phyloP scores from a whole-genome alignment of 2,797 vertebrate genomes.

The Ibycter americanus region DNA sequence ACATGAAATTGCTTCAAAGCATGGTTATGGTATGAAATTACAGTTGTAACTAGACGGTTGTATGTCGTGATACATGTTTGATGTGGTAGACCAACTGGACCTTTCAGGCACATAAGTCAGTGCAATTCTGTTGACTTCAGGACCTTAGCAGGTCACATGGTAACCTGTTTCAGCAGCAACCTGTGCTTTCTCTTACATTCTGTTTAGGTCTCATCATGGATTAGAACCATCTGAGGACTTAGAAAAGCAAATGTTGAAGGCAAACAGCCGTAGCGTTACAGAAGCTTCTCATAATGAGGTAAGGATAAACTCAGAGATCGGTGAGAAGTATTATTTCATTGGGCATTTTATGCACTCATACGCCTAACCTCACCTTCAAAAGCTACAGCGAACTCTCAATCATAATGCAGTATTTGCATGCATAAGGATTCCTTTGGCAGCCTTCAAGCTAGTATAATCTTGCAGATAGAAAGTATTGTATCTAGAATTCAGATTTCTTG shows the following conservation, averaged over 20 bases:
- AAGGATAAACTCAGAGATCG: background rate
- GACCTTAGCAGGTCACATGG: background rate
- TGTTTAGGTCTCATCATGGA: background rate
- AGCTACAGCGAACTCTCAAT: background rate
- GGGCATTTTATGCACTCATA: background rate
- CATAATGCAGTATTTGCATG: background rate
- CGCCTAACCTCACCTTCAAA: background rate
- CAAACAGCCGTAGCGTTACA: background rate
- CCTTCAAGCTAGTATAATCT: background rate
- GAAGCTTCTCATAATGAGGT: background rate
- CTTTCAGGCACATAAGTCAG: background rate
- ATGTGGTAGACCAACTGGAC: background rate
- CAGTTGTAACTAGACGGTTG: background rate
- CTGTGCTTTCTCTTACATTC: background rate
- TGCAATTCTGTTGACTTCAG: background rate
- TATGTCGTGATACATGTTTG: background rate
- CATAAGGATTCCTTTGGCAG: background rate
- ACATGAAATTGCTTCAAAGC: background rate
- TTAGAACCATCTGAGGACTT: background rate
- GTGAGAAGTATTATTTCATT: background rate
- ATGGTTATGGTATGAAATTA: background rate
- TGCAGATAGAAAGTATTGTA: background rate
- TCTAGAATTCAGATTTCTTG: background rate
- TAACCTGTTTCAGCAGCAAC: background rate
- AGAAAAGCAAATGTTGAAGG: background rate